A percentile compares a stretch with the other conserved stretches of the same genome.
phyloP scores from a whole-genome alignment of 2,888 invertebrate genomes.

The Ditylenchus weischeri region DNA sequence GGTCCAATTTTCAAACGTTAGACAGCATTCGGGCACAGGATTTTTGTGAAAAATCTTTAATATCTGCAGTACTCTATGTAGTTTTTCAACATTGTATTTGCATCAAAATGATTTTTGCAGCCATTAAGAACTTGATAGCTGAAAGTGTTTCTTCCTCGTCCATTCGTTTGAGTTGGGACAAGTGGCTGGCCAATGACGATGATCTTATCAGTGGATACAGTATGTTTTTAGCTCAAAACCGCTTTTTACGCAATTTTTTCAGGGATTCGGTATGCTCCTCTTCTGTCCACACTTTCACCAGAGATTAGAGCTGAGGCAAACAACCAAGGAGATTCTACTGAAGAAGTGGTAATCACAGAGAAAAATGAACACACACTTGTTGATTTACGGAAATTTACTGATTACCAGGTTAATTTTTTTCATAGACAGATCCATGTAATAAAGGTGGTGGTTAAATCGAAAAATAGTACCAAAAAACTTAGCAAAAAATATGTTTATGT shows the following conservation, averaged over 20 bases:
- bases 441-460: too few species aligned
- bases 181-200: conserved; percentile 42
- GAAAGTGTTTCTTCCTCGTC: conserved; percentile 59
- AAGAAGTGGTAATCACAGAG: conserved; percentile 53
- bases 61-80: too few species aligned
- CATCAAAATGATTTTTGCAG: neutral
- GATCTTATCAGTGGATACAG: conserved; percentile 40
- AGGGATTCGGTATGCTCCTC: conserved; percentile 46
- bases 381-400: conserved; percentile 54
- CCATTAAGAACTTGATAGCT: conserved; percentile 48
- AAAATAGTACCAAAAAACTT: too few species aligned
- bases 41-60: too few species aligned
- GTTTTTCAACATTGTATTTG: too few species aligned
- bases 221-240: too few species aligned
- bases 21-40: too few species aligned
- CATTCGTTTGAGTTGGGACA: conserved; percentile 60
- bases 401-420: conserved; percentile 65
- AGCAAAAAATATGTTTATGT: too few species aligned
- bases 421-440: neutral
- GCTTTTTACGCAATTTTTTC: conserved; percentile 25
- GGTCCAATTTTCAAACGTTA: too few species aligned
- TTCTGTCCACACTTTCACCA: conserved; percentile 42
- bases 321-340: conserved; percentile 21
- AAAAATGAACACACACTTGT: conserved; percentile 41
- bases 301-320: conserved; percentile 35